Evolutionary conservation across 2,888 invertebrate species (phyloP).

Genomic region (Cordilura impudica): DNA sequence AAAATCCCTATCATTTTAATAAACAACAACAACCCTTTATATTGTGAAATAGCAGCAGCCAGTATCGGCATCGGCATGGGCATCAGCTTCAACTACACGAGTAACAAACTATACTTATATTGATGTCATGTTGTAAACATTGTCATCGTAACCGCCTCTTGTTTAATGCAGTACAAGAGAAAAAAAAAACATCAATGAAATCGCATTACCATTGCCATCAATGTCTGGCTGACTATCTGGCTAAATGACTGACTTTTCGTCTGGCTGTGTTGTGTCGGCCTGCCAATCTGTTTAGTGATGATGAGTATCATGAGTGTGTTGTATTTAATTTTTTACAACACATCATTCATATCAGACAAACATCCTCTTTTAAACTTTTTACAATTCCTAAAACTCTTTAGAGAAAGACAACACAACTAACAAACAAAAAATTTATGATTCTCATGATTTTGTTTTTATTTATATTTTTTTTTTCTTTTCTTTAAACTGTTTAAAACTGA

Average conservation of each 20-base stretch:
- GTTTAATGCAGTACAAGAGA: conserved; percentile 33
- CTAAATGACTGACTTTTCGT: conserved; percentile 4
- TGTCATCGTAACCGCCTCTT: conserved; percentile 55
- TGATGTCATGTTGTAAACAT: conserved; percentile 57
- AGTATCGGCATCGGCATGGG: not conserved
- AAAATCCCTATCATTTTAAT: conserved; percentile 42
- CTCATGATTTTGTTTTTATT: conserved; percentile 48
- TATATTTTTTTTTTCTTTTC: not conserved
- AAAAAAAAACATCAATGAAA: conserved; percentile 48
- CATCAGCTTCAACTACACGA: not conserved
- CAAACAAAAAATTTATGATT: conserved; percentile 50
- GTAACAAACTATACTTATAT: conserved; percentile 20
- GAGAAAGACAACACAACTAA: not conserved
- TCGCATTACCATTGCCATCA: conserved; percentile 49
- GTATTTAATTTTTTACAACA: not conserved
- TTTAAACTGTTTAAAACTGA: conserved; percentile 44
- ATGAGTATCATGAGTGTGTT: conserved; percentile 10
- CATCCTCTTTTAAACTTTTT: conserved; percentile 26
- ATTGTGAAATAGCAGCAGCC: not conserved
- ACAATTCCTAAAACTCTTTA: not conserved
- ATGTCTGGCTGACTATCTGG: conserved; percentile 8
- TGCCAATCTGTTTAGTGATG: conserved; percentile 10
- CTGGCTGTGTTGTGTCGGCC: not conserved
- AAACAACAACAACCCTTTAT: conserved; percentile 14
- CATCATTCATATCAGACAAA: conserved; percentile 1